Conservation (phyloP, 2,113 vertebrate species). For the Hemicordylus capensis region DNA sequence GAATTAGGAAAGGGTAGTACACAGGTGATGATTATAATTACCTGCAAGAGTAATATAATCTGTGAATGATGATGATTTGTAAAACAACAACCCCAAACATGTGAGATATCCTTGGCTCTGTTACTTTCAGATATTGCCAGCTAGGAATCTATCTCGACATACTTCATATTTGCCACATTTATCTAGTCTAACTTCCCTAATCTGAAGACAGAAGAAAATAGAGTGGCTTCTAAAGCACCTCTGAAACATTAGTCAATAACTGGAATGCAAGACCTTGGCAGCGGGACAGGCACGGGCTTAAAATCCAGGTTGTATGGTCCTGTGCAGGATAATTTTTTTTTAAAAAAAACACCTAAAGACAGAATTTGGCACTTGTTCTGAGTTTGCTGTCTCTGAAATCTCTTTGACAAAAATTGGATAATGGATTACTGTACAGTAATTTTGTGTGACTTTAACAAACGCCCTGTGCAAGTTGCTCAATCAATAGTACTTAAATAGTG, state of each 20-base stretch:
- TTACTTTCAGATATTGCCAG: not conserved
- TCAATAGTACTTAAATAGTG: slow-evolving; percentile 38
- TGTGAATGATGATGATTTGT: not conserved
- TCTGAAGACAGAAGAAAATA: slow-evolving; percentile 56
- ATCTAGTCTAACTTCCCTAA: slow-evolving; percentile 31
- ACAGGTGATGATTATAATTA: not conserved
- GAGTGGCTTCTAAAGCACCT: slow-evolving; percentile 46
- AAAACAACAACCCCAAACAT: not conserved
- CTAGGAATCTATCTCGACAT: not conserved
- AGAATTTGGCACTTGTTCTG: slow-evolving; percentile 33
- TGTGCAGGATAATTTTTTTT: slow-evolving; percentile 60
- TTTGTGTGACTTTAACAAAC: slow-evolving; percentile 41
- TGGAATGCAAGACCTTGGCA: slow-evolving; percentile 45
- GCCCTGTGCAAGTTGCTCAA: slow-evolving; percentile 19
- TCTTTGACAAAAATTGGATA: slow-evolving; percentile 53
- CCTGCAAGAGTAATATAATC: not conserved
- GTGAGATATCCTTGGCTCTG: not conserved
- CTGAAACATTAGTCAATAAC: slow-evolving; percentile 63
- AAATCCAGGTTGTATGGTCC: slow-evolving; percentile 44
- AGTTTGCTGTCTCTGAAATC: slow-evolving; percentile 26
- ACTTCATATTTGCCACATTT: not conserved
- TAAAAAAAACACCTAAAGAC: too few relatives aligned
- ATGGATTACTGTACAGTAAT: slow-evolving; percentile 52
- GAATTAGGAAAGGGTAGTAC: not conserved
- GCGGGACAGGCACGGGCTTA: slow-evolving; percentile 45